Conservation (phyloP, 2,888 invertebrate genomes). For the Ornithoptera priamus region DNA sequence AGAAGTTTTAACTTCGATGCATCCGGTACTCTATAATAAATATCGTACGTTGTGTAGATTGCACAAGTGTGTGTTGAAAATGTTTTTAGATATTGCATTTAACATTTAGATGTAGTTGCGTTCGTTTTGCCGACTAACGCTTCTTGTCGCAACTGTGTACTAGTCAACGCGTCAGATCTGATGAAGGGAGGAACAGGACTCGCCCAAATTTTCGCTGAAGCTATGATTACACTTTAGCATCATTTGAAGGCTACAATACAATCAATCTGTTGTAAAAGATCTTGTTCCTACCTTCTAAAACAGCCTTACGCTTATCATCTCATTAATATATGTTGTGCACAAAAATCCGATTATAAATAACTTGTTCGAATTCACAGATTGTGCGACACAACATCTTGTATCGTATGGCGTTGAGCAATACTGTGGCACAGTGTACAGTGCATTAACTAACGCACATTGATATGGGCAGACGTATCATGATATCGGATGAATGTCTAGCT, state of each 20-base stretch:
- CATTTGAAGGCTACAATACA: background rate
- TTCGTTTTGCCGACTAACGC: constrained; percentile 14
- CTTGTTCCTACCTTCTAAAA: constrained; percentile 24
- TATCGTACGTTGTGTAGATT: constrained; percentile 6
- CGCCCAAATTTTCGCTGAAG: background rate
- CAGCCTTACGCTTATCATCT: constrained; percentile 10
- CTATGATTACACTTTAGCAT: background rate
- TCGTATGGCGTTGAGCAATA: too few relatives aligned
- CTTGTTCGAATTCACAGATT: background rate
- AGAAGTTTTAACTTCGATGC: constrained; percentile 4
- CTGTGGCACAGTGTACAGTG: too few relatives aligned
- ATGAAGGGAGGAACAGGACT: constrained; percentile 23
- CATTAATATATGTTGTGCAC: constrained; percentile 19
- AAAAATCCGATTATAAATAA: constrained; percentile 7
- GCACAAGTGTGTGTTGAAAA: constrained; percentile 19
- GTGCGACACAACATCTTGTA: too few relatives aligned
- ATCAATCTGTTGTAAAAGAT: background rate
- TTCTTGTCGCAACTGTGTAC: constrained; percentile 8
- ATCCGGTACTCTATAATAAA: background rate
- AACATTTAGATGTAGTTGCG: constrained; percentile 14
- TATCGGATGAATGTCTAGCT: too few relatives aligned
- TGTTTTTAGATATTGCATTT: constrained; percentile 22
- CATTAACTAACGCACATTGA: too few relatives aligned
- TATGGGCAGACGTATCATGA: too few relatives aligned
- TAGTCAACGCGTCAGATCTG: constrained; percentile 20